These are phyloP conservation scores for Equus quagga DNA, from an alignment of 2,113 vertebrate genomes.

Conservation along the genomic window DNA sequence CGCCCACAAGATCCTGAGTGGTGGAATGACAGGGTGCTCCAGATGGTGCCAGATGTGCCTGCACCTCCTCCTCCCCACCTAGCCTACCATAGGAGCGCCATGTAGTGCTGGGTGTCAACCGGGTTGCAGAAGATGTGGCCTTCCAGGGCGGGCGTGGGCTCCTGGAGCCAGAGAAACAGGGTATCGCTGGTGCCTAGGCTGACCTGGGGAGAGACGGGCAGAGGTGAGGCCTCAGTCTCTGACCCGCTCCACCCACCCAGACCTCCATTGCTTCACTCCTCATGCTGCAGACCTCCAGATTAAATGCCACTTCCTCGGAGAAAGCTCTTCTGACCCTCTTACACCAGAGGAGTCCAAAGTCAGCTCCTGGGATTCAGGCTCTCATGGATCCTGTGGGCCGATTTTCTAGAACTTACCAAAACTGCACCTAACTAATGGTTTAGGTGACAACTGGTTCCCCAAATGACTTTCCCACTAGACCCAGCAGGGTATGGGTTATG, in stretches of 20 bases:
- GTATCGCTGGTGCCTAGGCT: constrained; percentile 98
- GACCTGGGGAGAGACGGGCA: constrained; percentile 84
- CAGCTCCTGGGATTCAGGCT: not conserved
- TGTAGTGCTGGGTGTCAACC: constrained; percentile 90
- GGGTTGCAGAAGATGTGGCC: constrained; percentile 97
- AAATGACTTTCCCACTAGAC: not conserved
- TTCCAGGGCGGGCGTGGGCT: constrained; percentile 92
- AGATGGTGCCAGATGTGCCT: not conserved
- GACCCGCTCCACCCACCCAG: not conserved
- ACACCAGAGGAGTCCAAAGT: not conserved
- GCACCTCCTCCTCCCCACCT: fast-evolving
- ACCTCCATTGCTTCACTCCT: not conserved
- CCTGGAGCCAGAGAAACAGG: constrained; percentile 94
- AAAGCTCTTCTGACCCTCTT: not conserved
- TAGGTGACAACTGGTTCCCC: not conserved
- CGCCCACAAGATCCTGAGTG: not conserved
- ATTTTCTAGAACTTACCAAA: not conserved
- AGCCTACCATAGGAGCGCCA: constrained; percentile 96
- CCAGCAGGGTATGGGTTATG: no score
- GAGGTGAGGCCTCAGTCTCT: not conserved
- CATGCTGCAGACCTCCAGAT: not conserved
- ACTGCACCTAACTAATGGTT: not conserved
- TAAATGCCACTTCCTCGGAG: not conserved
- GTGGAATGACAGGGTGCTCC: not conserved
- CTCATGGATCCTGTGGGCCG: fast-evolving